Evolutionary conservation across 35 echinoderm and acorn worm genomes (phyloP).

Genomic region (Apostichopus parvimensis): DNA sequence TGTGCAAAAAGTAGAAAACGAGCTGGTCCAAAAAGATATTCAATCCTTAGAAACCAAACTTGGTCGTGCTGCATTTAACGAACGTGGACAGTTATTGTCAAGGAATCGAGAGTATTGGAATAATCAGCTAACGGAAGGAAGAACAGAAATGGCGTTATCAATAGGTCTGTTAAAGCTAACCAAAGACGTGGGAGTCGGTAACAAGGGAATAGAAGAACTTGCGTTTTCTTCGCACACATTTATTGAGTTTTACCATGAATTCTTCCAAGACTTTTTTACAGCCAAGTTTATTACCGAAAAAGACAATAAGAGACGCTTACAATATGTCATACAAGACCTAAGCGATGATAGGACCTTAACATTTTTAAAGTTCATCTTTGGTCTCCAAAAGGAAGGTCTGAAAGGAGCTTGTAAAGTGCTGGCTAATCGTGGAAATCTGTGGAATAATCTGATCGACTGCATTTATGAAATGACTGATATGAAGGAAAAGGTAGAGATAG

Average conservation of each 20-base stretch:
- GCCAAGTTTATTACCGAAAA: slow-evolving; percentile 4
- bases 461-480: slow-evolving; percentile 9
- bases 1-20: slow-evolving; percentile 13
- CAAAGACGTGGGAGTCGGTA: not conserved
- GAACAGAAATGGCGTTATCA: not conserved
- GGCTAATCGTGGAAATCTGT: not conserved
- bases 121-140: not conserved
- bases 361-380: slow-evolving; percentile 10
- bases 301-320: not conserved
- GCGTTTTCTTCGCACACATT: not conserved
- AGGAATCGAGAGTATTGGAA: not conserved
- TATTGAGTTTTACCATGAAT: slow-evolving; percentile 18
- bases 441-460: slow-evolving; percentile 14
- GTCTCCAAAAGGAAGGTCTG: not conserved
- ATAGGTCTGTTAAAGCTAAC: slow-evolving; percentile 21
- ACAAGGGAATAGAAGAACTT: not conserved
- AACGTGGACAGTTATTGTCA: not conserved
- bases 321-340: not conserved
- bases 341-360: not conserved
- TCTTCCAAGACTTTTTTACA: slow-evolving; percentile 16
- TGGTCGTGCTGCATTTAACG: not conserved
- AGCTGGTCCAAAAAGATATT: not conserved
- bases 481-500: not conserved
- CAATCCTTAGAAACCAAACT: not conserved
- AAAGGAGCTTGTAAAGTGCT: not conserved